A percentile compares a stretch with the other conserved stretches of the same genome.
Conservation (phyloP, 37 sponge, comb jelly and placozoan species). For the Agelas oroides region DNA sequence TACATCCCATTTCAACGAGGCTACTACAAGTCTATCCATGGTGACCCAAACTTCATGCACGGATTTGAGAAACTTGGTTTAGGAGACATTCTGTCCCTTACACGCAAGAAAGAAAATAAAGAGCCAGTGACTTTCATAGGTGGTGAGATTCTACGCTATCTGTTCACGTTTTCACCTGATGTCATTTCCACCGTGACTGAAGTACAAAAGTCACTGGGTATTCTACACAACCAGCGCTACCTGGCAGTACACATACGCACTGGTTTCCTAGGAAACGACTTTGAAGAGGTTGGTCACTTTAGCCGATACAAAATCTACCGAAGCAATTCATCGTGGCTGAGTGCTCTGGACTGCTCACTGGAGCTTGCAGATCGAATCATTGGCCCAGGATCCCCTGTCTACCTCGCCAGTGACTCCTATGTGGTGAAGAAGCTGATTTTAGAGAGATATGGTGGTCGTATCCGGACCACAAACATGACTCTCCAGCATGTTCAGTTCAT, state of each 20-base stretch:
- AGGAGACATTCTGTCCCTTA: no score
- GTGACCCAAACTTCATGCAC: no score
- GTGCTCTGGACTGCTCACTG: constrained; percentile 19
- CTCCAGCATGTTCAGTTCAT: constrained; percentile 2
- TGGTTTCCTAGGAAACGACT: constrained; percentile 33
- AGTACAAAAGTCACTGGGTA: background rate
- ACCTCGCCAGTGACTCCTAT: constrained; percentile 25
- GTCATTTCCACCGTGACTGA: background rate
- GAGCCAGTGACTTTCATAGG: background rate
- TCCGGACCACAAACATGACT: constrained; percentile 4
- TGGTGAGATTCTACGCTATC: constrained; percentile 8
- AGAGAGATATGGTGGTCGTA: constrained; percentile 6
- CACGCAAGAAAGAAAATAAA: no score
- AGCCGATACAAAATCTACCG: background rate
- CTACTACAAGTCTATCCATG: no score
- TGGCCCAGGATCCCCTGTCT: background rate
- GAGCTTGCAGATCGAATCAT: background rate
- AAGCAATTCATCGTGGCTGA: background rate
- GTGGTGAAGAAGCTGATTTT: constrained; percentile 20
- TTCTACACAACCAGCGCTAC: constrained; percentile 6
- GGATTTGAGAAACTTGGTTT: no score
- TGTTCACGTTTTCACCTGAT: background rate
- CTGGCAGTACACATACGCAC: constrained; percentile 41
- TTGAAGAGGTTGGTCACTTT: background rate
- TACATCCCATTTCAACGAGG: no score